These are phyloP conservation scores for Phyllostomus discolor DNA, from an alignment of 2,113 vertebrate genomes.

Conservation along the genomic window DNA sequence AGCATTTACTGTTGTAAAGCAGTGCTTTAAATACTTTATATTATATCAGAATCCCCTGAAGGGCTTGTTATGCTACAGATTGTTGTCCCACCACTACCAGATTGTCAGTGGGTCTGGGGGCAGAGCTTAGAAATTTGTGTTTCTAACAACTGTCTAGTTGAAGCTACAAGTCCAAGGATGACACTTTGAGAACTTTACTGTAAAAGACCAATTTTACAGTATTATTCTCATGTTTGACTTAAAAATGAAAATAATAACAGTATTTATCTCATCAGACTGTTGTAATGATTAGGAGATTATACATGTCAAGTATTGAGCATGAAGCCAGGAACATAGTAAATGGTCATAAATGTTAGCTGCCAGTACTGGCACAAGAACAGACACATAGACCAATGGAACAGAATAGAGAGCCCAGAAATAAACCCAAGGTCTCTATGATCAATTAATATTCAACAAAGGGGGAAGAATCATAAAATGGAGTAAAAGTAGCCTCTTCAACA, in stretches of 20 bases:
- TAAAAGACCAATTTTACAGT: background rate
- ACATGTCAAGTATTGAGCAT: background rate
- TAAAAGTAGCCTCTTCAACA: too few species aligned
- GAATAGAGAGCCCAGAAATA: too few species aligned
- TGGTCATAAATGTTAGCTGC: background rate
- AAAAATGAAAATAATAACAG: background rate
- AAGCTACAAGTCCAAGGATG: background rate
- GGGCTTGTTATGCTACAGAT: background rate
- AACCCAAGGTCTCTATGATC: too few species aligned
- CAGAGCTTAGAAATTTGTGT: background rate
- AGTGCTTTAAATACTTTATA: background rate
- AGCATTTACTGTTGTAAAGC: background rate
- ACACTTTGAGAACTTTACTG: background rate
- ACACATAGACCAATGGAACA: too few species aligned
- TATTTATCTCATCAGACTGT: background rate
- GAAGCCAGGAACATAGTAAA: background rate
- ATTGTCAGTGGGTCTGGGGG: background rate
- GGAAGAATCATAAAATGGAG: too few species aligned
- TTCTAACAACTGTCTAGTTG: background rate
- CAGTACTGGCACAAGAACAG: too few species aligned
- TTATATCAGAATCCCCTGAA: background rate
- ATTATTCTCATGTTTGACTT: background rate
- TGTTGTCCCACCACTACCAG: background rate
- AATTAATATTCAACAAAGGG: too few species aligned
- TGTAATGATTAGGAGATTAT: constrained; percentile 39